Evolutionary conservation across 2,113 vertebrate genomes (phyloP).

Genomic region (Papio anubis): DNA sequence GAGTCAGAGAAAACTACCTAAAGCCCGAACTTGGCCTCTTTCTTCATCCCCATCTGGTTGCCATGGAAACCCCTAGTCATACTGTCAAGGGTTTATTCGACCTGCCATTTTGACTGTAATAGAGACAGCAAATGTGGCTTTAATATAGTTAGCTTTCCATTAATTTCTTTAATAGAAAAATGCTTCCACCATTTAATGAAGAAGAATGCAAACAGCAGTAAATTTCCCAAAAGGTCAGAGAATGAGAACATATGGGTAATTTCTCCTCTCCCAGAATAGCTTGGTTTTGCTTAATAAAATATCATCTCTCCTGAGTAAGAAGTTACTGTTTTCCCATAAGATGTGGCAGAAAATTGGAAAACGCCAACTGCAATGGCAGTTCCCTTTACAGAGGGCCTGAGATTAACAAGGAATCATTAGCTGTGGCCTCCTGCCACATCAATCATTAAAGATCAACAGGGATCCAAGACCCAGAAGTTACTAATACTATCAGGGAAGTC

Average conservation of each 20-base stretch:
- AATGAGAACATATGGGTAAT: slow-evolving; percentile 57
- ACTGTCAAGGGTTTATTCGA: slow-evolving; percentile 41
- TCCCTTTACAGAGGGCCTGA: neutral
- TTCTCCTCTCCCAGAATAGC: slow-evolving; percentile 20
- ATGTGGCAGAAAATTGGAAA: slow-evolving; percentile 56
- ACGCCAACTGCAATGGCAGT: neutral
- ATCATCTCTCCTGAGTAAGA: slow-evolving; percentile 50
- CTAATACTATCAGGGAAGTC: neutral
- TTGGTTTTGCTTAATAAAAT: slow-evolving; percentile 55
- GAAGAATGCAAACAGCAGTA: slow-evolving; percentile 54
- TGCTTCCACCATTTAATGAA: slow-evolving; percentile 66
- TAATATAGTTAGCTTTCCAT: slow-evolving; percentile 55
- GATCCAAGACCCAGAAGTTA: slow-evolving; percentile 3
- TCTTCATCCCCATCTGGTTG: slow-evolving; percentile 1
- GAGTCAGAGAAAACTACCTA: neutral
- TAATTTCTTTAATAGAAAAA: slow-evolving; percentile 59
- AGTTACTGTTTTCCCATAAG: slow-evolving; percentile 45
- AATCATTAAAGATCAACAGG: slow-evolving; percentile 34
- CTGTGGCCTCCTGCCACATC: neutral
- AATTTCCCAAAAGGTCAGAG: slow-evolving; percentile 65
- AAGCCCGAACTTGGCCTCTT: slow-evolving; percentile 27
- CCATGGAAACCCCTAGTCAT: slow-evolving; percentile 41
- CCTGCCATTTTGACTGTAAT: slow-evolving; percentile 44
- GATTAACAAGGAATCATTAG: slow-evolving; percentile 28
- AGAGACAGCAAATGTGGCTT: slow-evolving; percentile 57